Evolutionary conservation across 2,797 vertebrate genomes (phyloP).

Genomic region (Simalia tracyae): DNA sequence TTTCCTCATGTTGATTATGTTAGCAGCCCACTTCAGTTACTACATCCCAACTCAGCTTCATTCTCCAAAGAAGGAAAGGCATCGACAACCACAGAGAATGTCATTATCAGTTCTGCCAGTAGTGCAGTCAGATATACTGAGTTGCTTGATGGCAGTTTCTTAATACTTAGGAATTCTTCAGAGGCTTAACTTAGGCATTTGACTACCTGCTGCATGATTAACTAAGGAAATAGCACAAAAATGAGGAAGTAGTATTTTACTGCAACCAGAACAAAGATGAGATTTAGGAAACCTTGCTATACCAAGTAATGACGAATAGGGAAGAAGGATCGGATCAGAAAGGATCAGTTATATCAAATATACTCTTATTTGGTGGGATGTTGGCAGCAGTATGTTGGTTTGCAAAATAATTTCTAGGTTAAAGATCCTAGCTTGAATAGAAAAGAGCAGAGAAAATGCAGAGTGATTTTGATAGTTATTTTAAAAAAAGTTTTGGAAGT

Average conservation of each 20-base stretch:
- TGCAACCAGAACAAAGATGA: conserved; percentile 14
- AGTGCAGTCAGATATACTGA: conserved; percentile 11
- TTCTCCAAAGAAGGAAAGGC: conserved; percentile 49
- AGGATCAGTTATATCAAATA: not conserved
- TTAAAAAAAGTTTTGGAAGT: not conserved
- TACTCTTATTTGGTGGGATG: not conserved
- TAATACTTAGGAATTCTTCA: conserved; percentile 28
- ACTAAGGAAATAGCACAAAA: not conserved
- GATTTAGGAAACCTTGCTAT: not conserved
- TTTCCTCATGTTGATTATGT: conserved; percentile 39
- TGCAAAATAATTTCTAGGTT: not conserved
- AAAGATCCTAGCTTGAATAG: not conserved
- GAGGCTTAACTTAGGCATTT: conserved; percentile 1
- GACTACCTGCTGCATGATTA: not conserved
- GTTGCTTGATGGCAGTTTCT: conserved; percentile 22
- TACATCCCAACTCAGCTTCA: conserved; percentile 25
- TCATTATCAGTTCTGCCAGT: conserved; percentile 18
- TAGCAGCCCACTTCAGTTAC: conserved; percentile 23
- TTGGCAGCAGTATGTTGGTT: not conserved
- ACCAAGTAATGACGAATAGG: not conserved
- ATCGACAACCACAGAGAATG: conserved; percentile 18
- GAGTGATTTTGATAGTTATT: not conserved
- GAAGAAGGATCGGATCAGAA: not conserved
- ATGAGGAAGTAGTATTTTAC: not conserved
- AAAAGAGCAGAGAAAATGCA: not conserved